Base-by-base conservation (phyloP, 2,888 invertebrate genomes). In the Malthinus flaveolus region DNA sequence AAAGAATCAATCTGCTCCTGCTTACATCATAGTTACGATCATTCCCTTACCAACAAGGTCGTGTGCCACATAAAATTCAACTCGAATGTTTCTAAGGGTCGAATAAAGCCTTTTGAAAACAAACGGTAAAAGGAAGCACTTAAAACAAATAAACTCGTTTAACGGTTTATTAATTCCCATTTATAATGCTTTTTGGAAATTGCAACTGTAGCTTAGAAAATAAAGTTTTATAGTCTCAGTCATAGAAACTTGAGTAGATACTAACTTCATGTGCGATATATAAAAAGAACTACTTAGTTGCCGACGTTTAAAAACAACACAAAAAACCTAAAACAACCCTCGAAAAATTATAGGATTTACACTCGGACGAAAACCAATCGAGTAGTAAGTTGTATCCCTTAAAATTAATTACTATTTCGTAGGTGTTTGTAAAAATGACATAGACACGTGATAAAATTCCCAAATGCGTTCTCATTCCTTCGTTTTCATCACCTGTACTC, bases 401-500 rank as follows among this genome's bases (percentile, higher is more conserved):
- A 13, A 15, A 42, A 42, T 42, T 42, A 42, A 42, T 15, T 42
- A 13, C 15, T 23, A 42, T 42, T 42, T 42, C n/a, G 39, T 42
- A 15, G 39, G 39, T 23, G 23, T 23, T 23, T 23, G 3, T 23
- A 37, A 37, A 42, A 54, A 48, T 46, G 51, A 68, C 59, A 62
- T 34, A 12, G 49, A 69, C 72, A 73, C 73, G 73, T 74, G 75
- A 73, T 69, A 69, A 68, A 74, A 75, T 73, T 73, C 70, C 71
- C 71, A 72, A 73, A 67, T 67, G 68, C 65, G 64, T 66, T 68
- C 65, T 60, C 23, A 23, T 23, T 23, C 23, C 23, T 23, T 66
- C 67, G 64, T 56, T 66, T 62, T 67, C 69, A 62, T 68, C 71
- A 73, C 73, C 74, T 74, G 73, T 63, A 62, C 55, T 67, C 62